Evolutionary conservation across 2,113 vertebrate genomes (phyloP).

Genomic region (Electrona antarctica): DNA sequence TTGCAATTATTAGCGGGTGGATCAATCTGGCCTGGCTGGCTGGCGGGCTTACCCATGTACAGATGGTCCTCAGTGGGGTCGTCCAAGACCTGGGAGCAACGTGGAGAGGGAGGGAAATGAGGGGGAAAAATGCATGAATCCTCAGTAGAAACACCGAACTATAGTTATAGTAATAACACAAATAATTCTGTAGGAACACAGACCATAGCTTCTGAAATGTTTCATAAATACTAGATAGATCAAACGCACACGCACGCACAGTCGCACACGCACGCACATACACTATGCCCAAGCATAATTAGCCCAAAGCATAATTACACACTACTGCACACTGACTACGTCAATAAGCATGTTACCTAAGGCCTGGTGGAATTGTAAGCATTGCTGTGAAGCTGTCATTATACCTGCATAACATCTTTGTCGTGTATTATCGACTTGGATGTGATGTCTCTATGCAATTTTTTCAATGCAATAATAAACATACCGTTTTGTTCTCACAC

Average conservation of each 20-base stretch:
- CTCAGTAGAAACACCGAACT: background rate
- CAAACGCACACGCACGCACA: background rate
- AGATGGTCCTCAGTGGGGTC: conserved; percentile 97
- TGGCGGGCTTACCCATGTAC: conserved; percentile 91
- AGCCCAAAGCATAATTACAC: no score
- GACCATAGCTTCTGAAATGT: background rate
- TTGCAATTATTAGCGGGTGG: no score
- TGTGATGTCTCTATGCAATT: no score
- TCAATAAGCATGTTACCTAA: no score
- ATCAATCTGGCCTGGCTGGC: conserved; percentile 24
- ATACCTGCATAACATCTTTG: no score
- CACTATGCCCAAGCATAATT: no score
- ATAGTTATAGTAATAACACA: no score
- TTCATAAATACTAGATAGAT: background rate
- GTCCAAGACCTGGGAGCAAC: conserved; percentile 88
- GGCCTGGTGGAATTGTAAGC: no score
- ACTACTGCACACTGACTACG: no score
- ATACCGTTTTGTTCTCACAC: background rate
- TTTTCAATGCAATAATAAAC: no score
- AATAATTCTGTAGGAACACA: background rate
- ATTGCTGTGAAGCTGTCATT: no score
- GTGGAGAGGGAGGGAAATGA: conserved; percentile 43
- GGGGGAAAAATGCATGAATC: conserved; percentile 12
- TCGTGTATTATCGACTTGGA: no score
- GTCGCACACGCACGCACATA: background rate